Evolutionary conservation across 2,888 invertebrate genomes (phyloP).

Genomic region (Catotricha subobsoleta): DNA sequence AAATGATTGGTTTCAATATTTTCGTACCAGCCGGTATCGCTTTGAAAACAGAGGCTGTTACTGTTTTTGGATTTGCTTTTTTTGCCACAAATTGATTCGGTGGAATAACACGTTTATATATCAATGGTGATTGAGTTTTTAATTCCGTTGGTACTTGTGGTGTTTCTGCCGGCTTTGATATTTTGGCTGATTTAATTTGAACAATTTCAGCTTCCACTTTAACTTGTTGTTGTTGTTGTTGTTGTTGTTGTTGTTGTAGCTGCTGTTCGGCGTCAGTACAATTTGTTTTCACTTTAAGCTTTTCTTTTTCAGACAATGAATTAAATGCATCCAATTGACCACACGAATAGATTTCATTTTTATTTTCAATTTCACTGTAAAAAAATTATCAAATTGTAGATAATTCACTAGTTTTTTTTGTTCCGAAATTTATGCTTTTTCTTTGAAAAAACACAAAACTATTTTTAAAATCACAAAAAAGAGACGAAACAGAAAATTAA

Average conservation of each 20-base stretch:
- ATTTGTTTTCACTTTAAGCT: constrained; percentile 7
- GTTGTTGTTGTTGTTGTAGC: not conserved
- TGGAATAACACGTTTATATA: constrained; percentile 7
- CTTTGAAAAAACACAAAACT: too few species aligned
- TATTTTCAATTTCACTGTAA: constrained; percentile 31
- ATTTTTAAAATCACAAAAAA: too few species aligned
- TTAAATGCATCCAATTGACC: constrained; percentile 28
- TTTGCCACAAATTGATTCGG: constrained; percentile 2
- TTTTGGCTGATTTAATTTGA: not conserved
- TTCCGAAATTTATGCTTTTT: not conserved
- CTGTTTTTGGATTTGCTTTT: constrained; percentile 14
- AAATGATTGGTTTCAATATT: not conserved
- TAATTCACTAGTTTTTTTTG: not conserved
- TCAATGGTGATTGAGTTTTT: not conserved
- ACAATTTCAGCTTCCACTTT: not conserved
- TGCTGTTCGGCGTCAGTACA: not conserved
- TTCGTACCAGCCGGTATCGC: constrained; percentile 14
- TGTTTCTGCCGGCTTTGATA: not conserved
- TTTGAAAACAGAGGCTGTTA: constrained; percentile 21
- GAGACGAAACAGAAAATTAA: too few species aligned
- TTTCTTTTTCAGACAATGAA: constrained; percentile 13
- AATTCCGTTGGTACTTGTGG: not conserved
- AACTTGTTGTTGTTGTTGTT: constrained; percentile 8
- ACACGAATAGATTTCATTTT: constrained; percentile 31
- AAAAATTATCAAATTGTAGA: not conserved